phyloP scores from a whole-genome alignment of 2,113 vertebrate species.

The Mormyrus iriodes region DNA sequence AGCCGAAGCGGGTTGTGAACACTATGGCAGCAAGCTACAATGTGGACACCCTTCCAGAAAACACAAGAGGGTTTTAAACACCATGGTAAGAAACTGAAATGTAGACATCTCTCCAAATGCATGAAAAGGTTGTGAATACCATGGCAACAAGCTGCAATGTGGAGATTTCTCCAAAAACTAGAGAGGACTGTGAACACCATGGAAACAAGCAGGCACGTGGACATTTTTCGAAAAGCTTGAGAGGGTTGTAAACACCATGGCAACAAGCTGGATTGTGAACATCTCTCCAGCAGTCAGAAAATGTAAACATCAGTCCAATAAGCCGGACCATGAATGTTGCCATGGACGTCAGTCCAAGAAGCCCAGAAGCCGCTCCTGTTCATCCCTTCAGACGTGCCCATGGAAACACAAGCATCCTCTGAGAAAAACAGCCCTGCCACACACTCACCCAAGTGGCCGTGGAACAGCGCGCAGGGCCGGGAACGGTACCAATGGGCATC shows the following conservation, averaged over 20 bases:
- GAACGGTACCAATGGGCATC: background rate
- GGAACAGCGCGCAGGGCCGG: background rate
- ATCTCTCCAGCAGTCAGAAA: background rate
- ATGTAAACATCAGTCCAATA: background rate
- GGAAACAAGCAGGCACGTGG: background rate
- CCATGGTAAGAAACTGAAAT: background rate
- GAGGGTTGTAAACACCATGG: background rate
- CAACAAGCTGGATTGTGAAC: background rate
- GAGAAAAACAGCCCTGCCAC: background rate
- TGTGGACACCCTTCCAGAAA: background rate
- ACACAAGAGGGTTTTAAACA: background rate
- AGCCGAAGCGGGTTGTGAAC: background rate
- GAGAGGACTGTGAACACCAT: background rate
- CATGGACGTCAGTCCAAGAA: background rate
- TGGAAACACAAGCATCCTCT: background rate
- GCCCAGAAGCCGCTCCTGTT: background rate
- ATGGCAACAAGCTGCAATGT: background rate
- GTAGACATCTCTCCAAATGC: background rate
- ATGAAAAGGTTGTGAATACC: background rate
- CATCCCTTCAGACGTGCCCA: constrained; percentile 1
- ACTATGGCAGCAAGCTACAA: background rate
- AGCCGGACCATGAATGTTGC: background rate
- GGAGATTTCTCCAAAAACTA: background rate
- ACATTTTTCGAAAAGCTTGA: background rate
- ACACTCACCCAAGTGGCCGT: background rate